Evolutionary conservation across 35 echinoderm and acorn worm species (phyloP).

Genomic region (Heliocidaris tuberculata): DNA sequence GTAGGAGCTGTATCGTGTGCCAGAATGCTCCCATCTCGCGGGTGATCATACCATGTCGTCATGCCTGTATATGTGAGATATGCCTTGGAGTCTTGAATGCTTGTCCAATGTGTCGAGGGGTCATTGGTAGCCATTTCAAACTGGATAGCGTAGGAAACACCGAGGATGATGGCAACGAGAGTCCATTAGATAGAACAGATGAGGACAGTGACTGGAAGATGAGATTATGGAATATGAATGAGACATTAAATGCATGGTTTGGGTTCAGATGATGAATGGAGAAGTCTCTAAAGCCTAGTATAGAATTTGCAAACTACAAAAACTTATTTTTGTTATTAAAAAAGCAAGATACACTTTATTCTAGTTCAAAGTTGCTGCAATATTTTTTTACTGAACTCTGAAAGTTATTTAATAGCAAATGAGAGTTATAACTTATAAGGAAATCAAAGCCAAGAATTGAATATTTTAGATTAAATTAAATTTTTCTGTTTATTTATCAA

Average conservation of each 20-base stretch:
- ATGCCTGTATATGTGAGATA: slow-evolving; percentile 70
- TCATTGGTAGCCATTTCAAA: slow-evolving; percentile 61
- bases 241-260: slow-evolving; percentile 23
- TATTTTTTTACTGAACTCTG: too few species aligned
- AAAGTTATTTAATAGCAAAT: too few species aligned
- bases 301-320: too few species aligned
- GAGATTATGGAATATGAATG: neutral
- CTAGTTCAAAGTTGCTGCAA: too few species aligned
- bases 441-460: too few species aligned
- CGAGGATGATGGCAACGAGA: neutral
- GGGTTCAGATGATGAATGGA: slow-evolving; percentile 18
- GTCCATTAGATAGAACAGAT: neutral
- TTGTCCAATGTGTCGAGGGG: slow-evolving; percentile 77
- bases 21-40: slow-evolving; percentile 66
- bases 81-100: slow-evolving; percentile 62
- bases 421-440: too few species aligned
- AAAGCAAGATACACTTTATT: too few species aligned
- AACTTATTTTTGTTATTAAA: too few species aligned
- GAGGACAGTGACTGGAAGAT: neutral
- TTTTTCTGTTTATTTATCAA: too few species aligned
- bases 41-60: slow-evolving; percentile 73
- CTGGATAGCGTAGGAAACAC: neutral
- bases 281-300: neutral
- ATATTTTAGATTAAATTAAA: too few species aligned
- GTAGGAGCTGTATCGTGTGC: slow-evolving; percentile 63